Percentiles rank a stretch among this genome's conserved stretches.
These are phyloP conservation scores for Temnothorax nylanderi DNA, from an alignment of 1,140 invertebrate genomes.

Conservation along the genomic window DNA sequence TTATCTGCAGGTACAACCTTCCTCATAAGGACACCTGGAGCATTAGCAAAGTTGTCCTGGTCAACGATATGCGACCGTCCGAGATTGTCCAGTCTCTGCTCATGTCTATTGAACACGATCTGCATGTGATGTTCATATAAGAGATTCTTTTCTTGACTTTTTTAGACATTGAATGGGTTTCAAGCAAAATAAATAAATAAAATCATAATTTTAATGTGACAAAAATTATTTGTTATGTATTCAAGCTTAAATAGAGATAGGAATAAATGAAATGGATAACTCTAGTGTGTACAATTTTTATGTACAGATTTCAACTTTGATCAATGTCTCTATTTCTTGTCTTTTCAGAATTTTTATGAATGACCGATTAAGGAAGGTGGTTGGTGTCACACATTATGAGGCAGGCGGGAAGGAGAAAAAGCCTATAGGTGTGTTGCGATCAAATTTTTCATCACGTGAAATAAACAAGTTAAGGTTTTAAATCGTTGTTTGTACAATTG, in stretches of 20 bases:
- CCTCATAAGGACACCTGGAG: slow-evolving; percentile 93
- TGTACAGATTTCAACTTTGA: background rate
- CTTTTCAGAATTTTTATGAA: background rate
- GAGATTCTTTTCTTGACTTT: background rate
- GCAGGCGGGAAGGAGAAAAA: too few species aligned
- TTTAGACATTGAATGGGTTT: background rate
- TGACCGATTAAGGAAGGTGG: background rate
- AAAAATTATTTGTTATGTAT: background rate
- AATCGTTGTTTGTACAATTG: too few species aligned
- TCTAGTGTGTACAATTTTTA: background rate
- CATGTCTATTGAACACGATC: slow-evolving; percentile 54
- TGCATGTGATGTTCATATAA: slow-evolving; percentile 14
- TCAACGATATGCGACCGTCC: slow-evolving; percentile 79
- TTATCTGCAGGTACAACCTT: slow-evolving; percentile 97
- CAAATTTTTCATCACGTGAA: too few species aligned
- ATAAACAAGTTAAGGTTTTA: too few species aligned
- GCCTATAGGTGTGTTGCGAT: too few species aligned
- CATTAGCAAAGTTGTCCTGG: slow-evolving; percentile 79
- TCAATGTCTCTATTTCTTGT: background rate
- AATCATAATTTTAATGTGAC: background rate
- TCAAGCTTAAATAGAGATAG: background rate
- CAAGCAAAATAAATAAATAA: background rate
- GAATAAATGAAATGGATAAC: background rate
- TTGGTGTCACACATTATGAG: too few species aligned
- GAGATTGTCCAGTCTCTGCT: slow-evolving; percentile 55